Evolutionary conservation across 2,113 vertebrate species (phyloP), one percentile per base, ranked within the genome.

Genomic region (Anas platyrhynchos): DNA sequence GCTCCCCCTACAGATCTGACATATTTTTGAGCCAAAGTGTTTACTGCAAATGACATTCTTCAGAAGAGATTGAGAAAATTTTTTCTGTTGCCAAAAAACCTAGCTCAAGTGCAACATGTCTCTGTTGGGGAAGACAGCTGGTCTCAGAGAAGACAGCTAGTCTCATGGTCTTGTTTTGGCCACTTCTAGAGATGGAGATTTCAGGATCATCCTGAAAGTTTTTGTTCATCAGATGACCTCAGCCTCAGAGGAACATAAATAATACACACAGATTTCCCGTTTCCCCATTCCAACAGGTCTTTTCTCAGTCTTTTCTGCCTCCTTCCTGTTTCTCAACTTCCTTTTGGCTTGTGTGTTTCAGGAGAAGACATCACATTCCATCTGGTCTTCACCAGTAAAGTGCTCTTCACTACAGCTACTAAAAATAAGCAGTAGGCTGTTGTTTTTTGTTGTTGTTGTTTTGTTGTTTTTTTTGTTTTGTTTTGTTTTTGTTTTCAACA

Each of bases 341-440:
- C 8, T 67, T 66, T 55, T 89, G 48, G 38, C 89, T 21, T 8
- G 3, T 16, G 32, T 61, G 5, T 29, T 78, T 23, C 41, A 81
- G 67, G 13, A 94, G 31, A 67, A 36, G 27, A 65, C 21, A 73
- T 15, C 36, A 16, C 32, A 83, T 32, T 73, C 36, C 7, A 12
- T 2, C 7, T 34, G 41, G 43, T 50, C n/a, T 88, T 58, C 54
- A 76, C 3, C 22, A 61, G 16, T 48, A 52, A 69, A 76, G 13
- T 3, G 1, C 34, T 72, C 32, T 65, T 75, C 44, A 61, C 34
- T 6, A 0, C 1, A 72, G 9, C 3, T 27, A 2, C 3, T 27
- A 2, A 82, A 83, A 76, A 61, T 32, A 73, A 61, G 8, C 41
- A 6, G 62, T 84, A 62, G 13, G 9, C 38, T 54, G 20, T 0